These are phyloP conservation scores for Leucoptera coffeella DNA, from an alignment of 2,888 invertebrate genomes.

Conservation along the genomic window DNA sequence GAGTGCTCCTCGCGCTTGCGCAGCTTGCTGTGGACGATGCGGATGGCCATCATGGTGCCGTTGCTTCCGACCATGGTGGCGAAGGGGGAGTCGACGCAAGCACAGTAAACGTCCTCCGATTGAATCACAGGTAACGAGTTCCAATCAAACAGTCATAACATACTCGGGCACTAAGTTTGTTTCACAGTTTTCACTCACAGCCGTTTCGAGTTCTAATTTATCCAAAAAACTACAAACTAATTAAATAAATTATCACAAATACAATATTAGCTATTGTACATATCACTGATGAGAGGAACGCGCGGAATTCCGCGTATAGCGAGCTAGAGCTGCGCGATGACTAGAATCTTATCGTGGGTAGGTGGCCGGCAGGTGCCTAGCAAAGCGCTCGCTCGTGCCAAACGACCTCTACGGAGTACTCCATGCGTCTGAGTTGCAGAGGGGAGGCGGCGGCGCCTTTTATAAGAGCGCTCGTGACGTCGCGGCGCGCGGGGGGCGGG, in stretches of 20 bases:
- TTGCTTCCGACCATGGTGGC: slow-evolving; percentile 77
- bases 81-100: slow-evolving; percentile 35
- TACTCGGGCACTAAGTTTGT: slow-evolving; percentile 13
- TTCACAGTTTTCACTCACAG: slow-evolving; percentile 49
- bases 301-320: slow-evolving; percentile 45
- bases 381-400: slow-evolving; percentile 57
- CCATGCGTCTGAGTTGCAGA: slow-evolving; percentile 53
- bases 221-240: slow-evolving; percentile 40
- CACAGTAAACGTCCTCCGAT: slow-evolving; percentile 42
- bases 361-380: slow-evolving; percentile 56
- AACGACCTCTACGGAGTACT: slow-evolving; percentile 57
- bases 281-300: slow-evolving; percentile 53
- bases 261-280: slow-evolving; percentile 47
- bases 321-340: slow-evolving; percentile 46
- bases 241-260: slow-evolving; percentile 50
- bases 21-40: slow-evolving; percentile 87
- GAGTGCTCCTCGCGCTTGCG: slow-evolving; percentile 78
- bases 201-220: slow-evolving; percentile 36
- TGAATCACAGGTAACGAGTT: slow-evolving; percentile 44
- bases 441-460: slow-evolving; percentile 38
- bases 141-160: slow-evolving; percentile 51
- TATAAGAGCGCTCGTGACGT: slow-evolving; percentile 40
- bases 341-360: slow-evolving; percentile 46
- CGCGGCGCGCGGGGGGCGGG: slow-evolving; percentile 15
- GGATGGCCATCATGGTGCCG: slow-evolving; percentile 81